Evolutionary conservation across 2,113 vertebrate genomes (phyloP).

Genomic region (Potamarius usumacintae): DNA sequence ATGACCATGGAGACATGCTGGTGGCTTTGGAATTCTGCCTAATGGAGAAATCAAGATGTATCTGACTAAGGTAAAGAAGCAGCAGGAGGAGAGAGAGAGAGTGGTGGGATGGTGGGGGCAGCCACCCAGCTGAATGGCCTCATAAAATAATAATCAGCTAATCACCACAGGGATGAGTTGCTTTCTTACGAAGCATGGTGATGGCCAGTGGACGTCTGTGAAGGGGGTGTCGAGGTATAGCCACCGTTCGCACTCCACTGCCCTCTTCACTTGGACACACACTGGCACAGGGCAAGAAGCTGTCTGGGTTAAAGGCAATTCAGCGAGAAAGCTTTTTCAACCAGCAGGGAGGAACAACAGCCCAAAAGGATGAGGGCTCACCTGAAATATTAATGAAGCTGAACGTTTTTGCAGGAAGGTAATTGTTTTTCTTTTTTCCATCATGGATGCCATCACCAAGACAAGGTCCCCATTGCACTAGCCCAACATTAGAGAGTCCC

Average conservation of each 20-base stretch:
- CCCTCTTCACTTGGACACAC: slow-evolving; percentile 36
- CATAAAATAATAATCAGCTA: slow-evolving; percentile 72
- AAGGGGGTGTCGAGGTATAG: slow-evolving; percentile 16
- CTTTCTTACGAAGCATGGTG: slow-evolving; percentile 52
- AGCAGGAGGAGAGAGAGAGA: slow-evolving; percentile 35
- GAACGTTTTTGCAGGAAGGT: slow-evolving; percentile 58
- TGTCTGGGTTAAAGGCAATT: slow-evolving; percentile 50
- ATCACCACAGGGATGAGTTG: slow-evolving; percentile 59
- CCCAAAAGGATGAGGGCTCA: slow-evolving; percentile 48
- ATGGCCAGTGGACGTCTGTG: slow-evolving; percentile 32
- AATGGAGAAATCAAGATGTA: slow-evolving; percentile 63
- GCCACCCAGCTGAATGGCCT: slow-evolving; percentile 64
- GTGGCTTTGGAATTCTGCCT: slow-evolving; percentile 57
- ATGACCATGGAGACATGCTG: slow-evolving; percentile 13
- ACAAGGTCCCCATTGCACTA: slow-evolving; percentile 34
- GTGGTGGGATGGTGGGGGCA: slow-evolving; percentile 35
- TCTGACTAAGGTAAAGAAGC: slow-evolving; percentile 24
- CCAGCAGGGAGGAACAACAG: slow-evolving; percentile 49
- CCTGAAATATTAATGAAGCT: slow-evolving; percentile 62
- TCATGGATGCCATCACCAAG: slow-evolving; percentile 55
- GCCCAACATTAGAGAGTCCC: slow-evolving; percentile 40
- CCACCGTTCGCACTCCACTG: slow-evolving; percentile 39
- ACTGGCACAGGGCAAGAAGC: slow-evolving; percentile 22
- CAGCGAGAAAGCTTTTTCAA: slow-evolving; percentile 51
- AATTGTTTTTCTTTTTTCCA: slow-evolving; percentile 59